These are phyloP conservation scores for Tylochromis polylepis DNA, from an alignment of 2,113 vertebrate genomes.

Conservation along the genomic window DNA sequence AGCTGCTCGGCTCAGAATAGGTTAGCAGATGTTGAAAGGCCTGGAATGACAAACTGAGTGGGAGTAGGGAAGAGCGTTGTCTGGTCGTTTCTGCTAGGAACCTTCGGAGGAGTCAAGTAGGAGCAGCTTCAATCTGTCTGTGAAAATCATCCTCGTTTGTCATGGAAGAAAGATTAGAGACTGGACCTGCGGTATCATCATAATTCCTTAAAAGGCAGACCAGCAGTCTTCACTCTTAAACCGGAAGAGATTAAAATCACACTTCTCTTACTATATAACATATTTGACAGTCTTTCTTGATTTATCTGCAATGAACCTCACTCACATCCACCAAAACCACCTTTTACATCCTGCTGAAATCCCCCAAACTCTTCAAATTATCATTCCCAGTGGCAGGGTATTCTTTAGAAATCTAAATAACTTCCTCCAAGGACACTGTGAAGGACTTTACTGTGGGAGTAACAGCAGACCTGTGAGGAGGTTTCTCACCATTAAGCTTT, in stretches of 20 bases:
- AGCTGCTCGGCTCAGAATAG: constrained; percentile 32
- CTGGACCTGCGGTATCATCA: background rate
- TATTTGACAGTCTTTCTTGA: background rate
- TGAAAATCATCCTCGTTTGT: background rate
- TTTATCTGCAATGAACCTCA: background rate
- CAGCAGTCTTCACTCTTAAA: background rate
- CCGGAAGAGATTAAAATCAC: background rate
- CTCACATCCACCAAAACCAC: background rate
- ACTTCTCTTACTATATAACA: background rate
- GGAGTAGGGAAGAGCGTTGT: background rate
- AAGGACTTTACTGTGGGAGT: constrained; percentile 14
- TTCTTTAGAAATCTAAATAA: background rate
- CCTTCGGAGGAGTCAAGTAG: background rate
- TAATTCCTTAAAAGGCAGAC: background rate
- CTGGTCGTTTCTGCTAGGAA: constrained; percentile 10
- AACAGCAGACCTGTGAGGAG: background rate
- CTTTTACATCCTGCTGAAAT: background rate
- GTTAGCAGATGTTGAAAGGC: constrained; percentile 45
- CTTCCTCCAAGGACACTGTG: constrained; percentile 21
- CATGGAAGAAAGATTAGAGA: background rate
- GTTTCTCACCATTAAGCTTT: background rate
- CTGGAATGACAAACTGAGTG: constrained; percentile 1
- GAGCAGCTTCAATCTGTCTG: background rate
- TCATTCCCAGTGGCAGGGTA: background rate
- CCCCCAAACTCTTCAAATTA: background rate